Evolutionary conservation across 2,113 vertebrate species (phyloP), one percentile per base, ranked within the genome.

Genomic region (Ptyas mucosa): DNA sequence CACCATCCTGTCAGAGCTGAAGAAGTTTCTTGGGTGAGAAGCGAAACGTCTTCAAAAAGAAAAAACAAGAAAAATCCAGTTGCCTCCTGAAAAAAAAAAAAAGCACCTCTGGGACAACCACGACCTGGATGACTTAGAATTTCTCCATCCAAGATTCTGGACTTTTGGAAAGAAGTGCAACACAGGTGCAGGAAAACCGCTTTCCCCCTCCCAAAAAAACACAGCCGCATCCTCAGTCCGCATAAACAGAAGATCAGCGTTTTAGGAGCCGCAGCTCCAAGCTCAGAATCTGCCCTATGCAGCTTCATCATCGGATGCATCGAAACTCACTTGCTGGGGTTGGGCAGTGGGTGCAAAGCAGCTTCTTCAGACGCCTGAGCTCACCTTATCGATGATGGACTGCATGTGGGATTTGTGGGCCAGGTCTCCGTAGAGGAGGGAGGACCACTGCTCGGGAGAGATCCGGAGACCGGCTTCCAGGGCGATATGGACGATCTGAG

Each of bases 371-470:
- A 58, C 3, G 46, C 57, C 6, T 0, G 1, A 0, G 8, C 89
- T 85, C 43, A 99, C 99, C 99, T 99, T 99, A 97, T 99, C 99
- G 93, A 99, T 99, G 96, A 99, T 99, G 90, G 99, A 99, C 95
- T 99, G 99, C 99, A 99, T 99, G 96, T 99, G 99, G 69, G 99
- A 99, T 96, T 99, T 99, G 97, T 99, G 99, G n/a, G 98, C 98
- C 95, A 99, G 97, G 96, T 99, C 99, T 92, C 99, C 99, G 52
- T 99, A 99, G 0, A 99, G 96, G 96, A 99, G 98, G 54, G 99
- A 99, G 14, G 99, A 99, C 99, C 99, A 99, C 94, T 99, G 99
- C 90, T 99, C 99, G 2, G 99, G 99, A 51, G 99, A 99, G 96
- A 99, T 99, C 11, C 99, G 98, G 7, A 99, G 98, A 64, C 99